Base-by-base conservation (phyloP, 2,888 invertebrate species). In the Ypsolopha scabrella region DNA sequence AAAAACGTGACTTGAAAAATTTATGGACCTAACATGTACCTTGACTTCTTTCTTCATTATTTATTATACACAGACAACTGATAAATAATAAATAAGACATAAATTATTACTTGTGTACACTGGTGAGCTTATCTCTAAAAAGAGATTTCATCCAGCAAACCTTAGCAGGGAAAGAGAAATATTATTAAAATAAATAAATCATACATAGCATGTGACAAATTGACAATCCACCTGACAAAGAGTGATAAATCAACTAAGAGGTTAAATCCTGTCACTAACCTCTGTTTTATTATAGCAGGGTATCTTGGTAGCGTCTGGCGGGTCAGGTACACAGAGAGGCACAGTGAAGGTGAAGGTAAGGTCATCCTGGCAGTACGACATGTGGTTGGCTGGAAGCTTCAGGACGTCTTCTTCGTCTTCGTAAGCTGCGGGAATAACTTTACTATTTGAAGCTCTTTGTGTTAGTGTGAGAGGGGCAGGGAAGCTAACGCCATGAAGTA, bases 251-350 rank as follows among this genome's bases (percentile, higher is more conserved):
- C 10, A 33, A 52, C 41, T 41, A 41, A 41, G 48, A 50, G 43
- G 24, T 2, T 24, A 24, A 24, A 24, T 24, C 24, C 24, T 24
- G 24, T 50, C 7, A 51, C 60, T 60, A 69, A 88, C 90, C 78
- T 89, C 85, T 57, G 88, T 70, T 68, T 93, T 92, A 64, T 90
- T 90, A 71, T 93, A 93, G 89, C 91, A 91, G 41, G 90, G 83
- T 58, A 87, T 86, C 70, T 89, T 88, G 1, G 82, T 87, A 47
- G 89, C 81, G 67, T 91, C 90, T 45, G 83, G 80, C 34, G 89
- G 89, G 60, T 92, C 92, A 67, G 90, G 90, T 68, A 89, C 85
- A 65, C 85, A 88, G 41, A 91, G 72, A 60, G 87, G 85, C 58
- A 88, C 87, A 60, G 78, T 78, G 70, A 88, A 89, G 58, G 83